Evolutionary conservation across 1,140 invertebrate genomes (phyloP).

Genomic region (Piezodorus guildinii): DNA sequence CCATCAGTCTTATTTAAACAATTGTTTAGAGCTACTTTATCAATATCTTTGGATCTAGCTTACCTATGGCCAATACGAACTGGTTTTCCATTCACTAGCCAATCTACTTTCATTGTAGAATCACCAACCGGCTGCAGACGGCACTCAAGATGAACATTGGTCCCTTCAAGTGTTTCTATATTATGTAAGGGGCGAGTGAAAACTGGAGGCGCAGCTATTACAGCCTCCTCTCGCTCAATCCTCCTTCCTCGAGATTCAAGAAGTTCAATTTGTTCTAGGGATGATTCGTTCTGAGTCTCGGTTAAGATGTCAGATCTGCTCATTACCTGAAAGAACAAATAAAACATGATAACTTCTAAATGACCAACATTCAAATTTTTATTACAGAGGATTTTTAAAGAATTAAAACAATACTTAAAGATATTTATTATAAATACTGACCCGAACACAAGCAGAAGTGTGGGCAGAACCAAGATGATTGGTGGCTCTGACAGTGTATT

Average conservation of each 20-base stretch:
- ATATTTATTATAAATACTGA: conserved; percentile 30
- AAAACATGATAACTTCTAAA: background rate
- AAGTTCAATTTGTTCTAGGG: conserved; percentile 86
- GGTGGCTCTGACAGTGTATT: conserved; percentile 83
- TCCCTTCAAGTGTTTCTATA: conserved; percentile 81
- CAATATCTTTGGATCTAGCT: too few species aligned
- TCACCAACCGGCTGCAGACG: conserved; percentile 89
- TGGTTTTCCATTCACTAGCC: conserved; percentile 88
- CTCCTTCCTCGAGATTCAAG: conserved; percentile 70
- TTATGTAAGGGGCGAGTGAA: conserved; percentile 80
- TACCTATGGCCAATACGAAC: conserved; percentile 46
- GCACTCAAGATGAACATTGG: conserved; percentile 86
- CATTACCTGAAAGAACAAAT: conserved; percentile 41
- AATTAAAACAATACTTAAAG: too few species aligned
- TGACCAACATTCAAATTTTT: background rate
- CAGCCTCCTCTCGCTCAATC: conserved; percentile 60
- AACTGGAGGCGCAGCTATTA: conserved; percentile 67
- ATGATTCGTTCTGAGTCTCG: conserved; percentile 89
- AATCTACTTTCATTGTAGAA: conserved; percentile 88
- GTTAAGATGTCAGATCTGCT: conserved; percentile 75
- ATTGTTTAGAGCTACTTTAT: too few species aligned
- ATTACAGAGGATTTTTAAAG: background rate
- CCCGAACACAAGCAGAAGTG: conserved; percentile 78
- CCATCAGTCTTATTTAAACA: too few species aligned
- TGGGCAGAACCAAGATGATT: conserved; percentile 86